Conservation (phyloP, 1,140 invertebrate species). For the Asbolus verrucosus region DNA sequence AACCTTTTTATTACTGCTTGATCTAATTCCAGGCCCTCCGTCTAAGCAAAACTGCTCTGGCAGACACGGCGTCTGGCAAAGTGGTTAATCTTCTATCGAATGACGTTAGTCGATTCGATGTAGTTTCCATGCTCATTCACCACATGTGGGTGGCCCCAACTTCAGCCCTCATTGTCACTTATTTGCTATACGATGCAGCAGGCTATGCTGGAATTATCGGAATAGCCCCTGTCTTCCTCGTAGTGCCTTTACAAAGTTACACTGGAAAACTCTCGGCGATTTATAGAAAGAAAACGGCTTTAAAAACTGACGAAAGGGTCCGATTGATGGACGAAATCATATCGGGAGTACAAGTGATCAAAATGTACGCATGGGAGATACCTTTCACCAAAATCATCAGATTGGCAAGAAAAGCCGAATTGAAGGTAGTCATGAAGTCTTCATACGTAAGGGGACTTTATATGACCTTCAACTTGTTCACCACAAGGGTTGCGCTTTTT, state of each 20-base stretch:
- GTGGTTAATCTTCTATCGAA: slow-evolving; percentile 88
- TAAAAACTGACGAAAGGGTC: slow-evolving; percentile 80
- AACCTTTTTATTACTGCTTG: not conserved
- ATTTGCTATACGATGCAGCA: slow-evolving; percentile 74
- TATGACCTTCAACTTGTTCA: slow-evolving; percentile 79
- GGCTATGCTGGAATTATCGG: slow-evolving; percentile 77
- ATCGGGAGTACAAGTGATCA: slow-evolving; percentile 79
- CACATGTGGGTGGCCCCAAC: slow-evolving; percentile 77
- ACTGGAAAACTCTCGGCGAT: slow-evolving; percentile 76
- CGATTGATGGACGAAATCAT: slow-evolving; percentile 85
- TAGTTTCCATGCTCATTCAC: slow-evolving; percentile 71
- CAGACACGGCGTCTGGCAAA: slow-evolving; percentile 84
- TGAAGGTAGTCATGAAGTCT: slow-evolving; percentile 73
- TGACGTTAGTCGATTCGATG: slow-evolving; percentile 77
- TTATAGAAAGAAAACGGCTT: slow-evolving; percentile 73
- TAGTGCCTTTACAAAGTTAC: slow-evolving; percentile 81
- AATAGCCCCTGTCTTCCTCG: slow-evolving; percentile 74
- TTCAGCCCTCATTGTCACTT: slow-evolving; percentile 71
- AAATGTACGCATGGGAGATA: slow-evolving; percentile 86
- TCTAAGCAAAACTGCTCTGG: slow-evolving; percentile 75
- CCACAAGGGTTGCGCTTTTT: slow-evolving; percentile 76
- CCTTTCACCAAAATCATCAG: slow-evolving; percentile 74
- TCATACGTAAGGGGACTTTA: slow-evolving; percentile 79
- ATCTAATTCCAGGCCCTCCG: slow-evolving; percentile 66
- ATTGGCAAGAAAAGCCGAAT: slow-evolving; percentile 71